phyloP scores from a whole-genome alignment of 2,797 vertebrate species.

The Cryptoprocta ferox region DNA sequence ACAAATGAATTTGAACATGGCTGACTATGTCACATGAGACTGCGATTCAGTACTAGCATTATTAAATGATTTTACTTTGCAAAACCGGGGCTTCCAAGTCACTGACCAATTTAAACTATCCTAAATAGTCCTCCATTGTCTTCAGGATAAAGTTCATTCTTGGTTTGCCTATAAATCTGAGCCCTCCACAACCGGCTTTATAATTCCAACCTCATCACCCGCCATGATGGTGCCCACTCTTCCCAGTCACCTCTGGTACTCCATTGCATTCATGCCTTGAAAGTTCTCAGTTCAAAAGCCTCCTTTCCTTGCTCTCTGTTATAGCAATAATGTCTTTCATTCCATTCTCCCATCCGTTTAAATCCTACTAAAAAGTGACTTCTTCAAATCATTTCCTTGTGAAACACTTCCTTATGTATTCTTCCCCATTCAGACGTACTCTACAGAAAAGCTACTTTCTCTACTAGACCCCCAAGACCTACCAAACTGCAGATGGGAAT shows the following conservation, averaged over 20 bases:
- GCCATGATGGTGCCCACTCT: rapidly evolving
- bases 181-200: neutral
- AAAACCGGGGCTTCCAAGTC: neutral
- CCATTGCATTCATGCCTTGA: neutral
- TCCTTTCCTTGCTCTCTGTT: neutral
- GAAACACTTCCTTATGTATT: neutral
- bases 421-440: neutral
- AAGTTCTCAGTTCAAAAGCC: neutral
- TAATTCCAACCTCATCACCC: neutral
- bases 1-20: neutral
- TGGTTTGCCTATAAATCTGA: neutral
- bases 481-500: neutral
- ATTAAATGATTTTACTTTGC: neutral
- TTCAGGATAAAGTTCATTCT: neutral
- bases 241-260: neutral
- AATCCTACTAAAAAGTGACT: neutral
- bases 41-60: neutral
- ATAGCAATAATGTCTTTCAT: neutral
- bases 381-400: neutral
- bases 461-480: neutral
- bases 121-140: neutral
- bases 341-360: neutral
- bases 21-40: neutral
- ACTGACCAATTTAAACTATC: neutral
- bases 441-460: neutral